Conservation (phyloP, 2,797 vertebrate genomes). For the Psittacula derbiana region DNA sequence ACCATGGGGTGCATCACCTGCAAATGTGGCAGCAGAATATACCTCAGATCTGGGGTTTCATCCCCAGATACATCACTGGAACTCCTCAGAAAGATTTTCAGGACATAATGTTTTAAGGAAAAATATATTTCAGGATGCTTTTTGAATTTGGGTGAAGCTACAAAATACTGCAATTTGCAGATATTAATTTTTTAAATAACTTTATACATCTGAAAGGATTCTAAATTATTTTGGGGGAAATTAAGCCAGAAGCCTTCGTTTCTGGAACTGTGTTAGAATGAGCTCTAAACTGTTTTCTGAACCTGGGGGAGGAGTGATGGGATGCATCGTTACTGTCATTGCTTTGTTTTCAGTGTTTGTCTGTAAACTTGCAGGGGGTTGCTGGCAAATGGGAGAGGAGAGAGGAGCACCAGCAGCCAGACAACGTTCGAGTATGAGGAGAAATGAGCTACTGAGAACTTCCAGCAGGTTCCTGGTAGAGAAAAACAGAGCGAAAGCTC, state of each 20-base stretch:
- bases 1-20: not conserved
- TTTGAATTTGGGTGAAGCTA: not conserved
- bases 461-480: not conserved
- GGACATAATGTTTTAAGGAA: not conserved
- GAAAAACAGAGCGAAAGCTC: accelerated
- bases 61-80: not conserved
- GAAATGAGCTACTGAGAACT: not conserved
- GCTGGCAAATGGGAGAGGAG: not conserved
- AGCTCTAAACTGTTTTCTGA: not conserved
- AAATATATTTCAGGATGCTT: not conserved
- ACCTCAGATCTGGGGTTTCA: not conserved
- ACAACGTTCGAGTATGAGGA: not conserved
- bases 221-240: not conserved
- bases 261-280: not conserved
- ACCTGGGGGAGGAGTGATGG: accelerated
- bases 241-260: not conserved
- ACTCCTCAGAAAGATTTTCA: not conserved
- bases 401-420: not conserved
- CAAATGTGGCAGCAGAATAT: accelerated
- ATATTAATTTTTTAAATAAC: not conserved
- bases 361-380: not conserved
- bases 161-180: not conserved
- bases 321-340: accelerated
- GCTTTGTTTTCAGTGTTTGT: not conserved
- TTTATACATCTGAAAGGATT: not conserved